phyloP scores from a whole-genome alignment of 2,113 vertebrate genomes.

The Microcebus jonahi region DNA sequence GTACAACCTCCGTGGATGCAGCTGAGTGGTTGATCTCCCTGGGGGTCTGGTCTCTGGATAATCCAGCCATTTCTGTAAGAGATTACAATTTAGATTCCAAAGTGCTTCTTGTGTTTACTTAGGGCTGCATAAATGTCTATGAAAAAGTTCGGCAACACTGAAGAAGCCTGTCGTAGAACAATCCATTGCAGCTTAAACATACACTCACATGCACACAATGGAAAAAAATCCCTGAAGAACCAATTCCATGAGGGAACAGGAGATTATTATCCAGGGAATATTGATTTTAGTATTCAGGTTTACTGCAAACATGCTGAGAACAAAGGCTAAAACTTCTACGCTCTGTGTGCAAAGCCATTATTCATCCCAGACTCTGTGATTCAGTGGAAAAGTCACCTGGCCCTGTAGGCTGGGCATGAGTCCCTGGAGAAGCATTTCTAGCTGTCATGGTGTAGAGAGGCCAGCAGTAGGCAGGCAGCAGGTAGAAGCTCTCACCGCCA shows the following conservation, averaged over 20 bases:
- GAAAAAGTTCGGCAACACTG: not conserved
- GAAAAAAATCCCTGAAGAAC: conserved; percentile 37
- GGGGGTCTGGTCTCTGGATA: not conserved
- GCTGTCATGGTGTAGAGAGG: not conserved
- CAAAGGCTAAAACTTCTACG: not conserved
- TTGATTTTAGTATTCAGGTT: not conserved
- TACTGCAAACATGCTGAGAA: not conserved
- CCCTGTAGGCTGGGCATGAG: fast-evolving
- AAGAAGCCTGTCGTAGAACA: not conserved
- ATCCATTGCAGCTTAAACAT: not conserved
- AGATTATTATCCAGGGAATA: not conserved
- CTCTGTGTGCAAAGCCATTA: not conserved
- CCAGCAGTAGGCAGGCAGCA: too few relatives aligned
- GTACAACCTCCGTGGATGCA: not conserved
- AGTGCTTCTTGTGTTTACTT: not conserved
- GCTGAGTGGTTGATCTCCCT: not conserved
- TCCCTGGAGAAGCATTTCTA: not conserved
- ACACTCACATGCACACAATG: not conserved
- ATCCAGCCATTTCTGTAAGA: not conserved
- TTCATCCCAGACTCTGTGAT: not conserved
- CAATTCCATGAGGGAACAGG: not conserved
- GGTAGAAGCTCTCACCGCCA: not conserved
- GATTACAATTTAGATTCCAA: not conserved
- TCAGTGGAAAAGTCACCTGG: not conserved
- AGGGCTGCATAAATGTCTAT: not conserved